Conservation (phyloP, 1,140 invertebrate genomes). For the Cepaea nemoralis region DNA sequence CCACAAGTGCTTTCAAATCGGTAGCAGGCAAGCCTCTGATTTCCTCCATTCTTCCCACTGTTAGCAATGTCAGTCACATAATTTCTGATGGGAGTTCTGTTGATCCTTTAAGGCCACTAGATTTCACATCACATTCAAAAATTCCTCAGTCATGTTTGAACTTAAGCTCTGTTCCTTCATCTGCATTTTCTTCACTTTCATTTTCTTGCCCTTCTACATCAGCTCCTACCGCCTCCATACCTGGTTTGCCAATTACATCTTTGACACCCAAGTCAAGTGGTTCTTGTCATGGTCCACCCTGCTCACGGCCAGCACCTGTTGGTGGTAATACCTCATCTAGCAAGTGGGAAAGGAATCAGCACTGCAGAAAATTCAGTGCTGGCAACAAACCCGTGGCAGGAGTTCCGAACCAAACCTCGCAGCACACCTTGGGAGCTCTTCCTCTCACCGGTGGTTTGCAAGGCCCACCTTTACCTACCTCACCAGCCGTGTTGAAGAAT, state of each 20-base stretch:
- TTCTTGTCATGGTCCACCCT: conserved; percentile 51
- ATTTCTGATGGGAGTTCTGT: conserved; percentile 38
- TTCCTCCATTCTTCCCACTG: conserved; percentile 24
- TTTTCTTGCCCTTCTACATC: neutral
- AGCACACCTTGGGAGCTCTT: conserved; percentile 7
- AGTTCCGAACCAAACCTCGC: neutral
- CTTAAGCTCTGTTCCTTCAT: conserved; percentile 13
- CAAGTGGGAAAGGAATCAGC: conserved; percentile 37
- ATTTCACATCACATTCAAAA: conserved; percentile 39
- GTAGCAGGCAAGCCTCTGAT: conserved; percentile 31
- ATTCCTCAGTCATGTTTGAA: conserved; percentile 45
- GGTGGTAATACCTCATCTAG: conserved; percentile 60
- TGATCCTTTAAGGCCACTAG: conserved; percentile 41
- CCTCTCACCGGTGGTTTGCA: conserved; percentile 16
- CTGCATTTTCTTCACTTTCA: neutral
- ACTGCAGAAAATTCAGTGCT: conserved; percentile 26
- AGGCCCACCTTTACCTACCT: conserved; percentile 10
- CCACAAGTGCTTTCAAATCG: conserved; percentile 60
- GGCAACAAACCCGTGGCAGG: conserved; percentile 15
- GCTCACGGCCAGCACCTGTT: conserved; percentile 61
- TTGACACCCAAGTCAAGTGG: conserved; percentile 2
- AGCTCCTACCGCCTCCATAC: conserved; percentile 26
- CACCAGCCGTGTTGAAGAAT: conserved; percentile 10
- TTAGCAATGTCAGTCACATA: conserved; percentile 19
- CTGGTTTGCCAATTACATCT: conserved; percentile 1